These are phyloP conservation scores for Priocnemis perturbator DNA, from an alignment of 2,888 invertebrate species.

Conservation along the genomic window DNA sequence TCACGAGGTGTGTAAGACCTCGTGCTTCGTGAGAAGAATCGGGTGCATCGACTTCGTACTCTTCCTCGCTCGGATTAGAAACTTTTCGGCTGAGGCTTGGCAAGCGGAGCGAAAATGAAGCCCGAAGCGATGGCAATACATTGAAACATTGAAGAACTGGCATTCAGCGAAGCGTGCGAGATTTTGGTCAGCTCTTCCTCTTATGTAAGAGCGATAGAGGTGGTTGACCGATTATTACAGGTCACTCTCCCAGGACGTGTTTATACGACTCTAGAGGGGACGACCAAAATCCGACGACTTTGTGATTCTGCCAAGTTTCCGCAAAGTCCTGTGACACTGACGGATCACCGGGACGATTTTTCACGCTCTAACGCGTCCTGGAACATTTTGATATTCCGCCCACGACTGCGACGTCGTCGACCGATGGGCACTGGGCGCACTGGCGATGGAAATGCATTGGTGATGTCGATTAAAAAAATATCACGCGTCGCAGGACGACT, in stretches of 20 bases:
- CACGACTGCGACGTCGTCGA: background rate
- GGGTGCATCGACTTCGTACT: too few relatives aligned
- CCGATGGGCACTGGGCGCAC: background rate
- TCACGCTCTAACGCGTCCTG: slow-evolving; percentile 4
- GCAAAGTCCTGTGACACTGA: slow-evolving; percentile 27
- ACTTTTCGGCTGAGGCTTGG: too few relatives aligned
- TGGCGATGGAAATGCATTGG: background rate
- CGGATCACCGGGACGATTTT: slow-evolving; percentile 14
- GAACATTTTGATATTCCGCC: slow-evolving; percentile 22
- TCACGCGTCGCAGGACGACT: background rate
- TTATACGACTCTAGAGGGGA: background rate
- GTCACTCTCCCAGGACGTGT: slow-evolving; percentile 6
- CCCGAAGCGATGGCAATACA: too few relatives aligned
- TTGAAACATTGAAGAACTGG: too few relatives aligned
- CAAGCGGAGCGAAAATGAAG: too few relatives aligned
- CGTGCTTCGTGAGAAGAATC: too few relatives aligned
- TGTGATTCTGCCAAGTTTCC: slow-evolving; percentile 2
- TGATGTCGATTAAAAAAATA: slow-evolving; percentile 1
- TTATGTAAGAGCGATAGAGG: too few relatives aligned
- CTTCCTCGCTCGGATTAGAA: too few relatives aligned
- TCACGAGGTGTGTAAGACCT: too few relatives aligned
- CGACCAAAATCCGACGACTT: slow-evolving; percentile 8
- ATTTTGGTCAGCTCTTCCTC: too few relatives aligned
- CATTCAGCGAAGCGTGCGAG: too few relatives aligned
- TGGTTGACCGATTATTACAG: slow-evolving; percentile 11